Evolutionary conservation across 2,797 vertebrate genomes (phyloP).

Genomic region (Amphiprion clarkii): DNA sequence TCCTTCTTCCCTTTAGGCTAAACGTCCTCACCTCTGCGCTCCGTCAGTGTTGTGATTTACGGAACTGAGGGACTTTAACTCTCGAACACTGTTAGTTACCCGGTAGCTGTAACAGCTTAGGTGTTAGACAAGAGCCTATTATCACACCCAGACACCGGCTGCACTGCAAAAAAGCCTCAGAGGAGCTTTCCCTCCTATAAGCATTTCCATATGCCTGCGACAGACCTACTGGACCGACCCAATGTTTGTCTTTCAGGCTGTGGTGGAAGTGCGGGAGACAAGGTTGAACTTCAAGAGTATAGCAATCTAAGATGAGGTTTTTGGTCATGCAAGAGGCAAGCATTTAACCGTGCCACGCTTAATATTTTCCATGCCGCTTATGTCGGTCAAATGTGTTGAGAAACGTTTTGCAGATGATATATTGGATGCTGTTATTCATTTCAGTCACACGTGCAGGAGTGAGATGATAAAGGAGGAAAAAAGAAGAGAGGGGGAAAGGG

Average conservation of each 20-base stretch:
- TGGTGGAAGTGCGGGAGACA: conserved; percentile 75
- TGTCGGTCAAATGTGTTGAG: conserved; percentile 67
- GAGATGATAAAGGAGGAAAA: conserved; percentile 14
- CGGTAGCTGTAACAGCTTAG: conserved; percentile 71
- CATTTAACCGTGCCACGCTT: conserved; percentile 51
- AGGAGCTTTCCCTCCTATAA: conserved; percentile 79
- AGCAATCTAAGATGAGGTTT: conserved; percentile 66
- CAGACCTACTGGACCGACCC: conserved; percentile 68
- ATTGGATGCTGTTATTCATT: conserved; percentile 40
- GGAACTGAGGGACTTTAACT: conserved; percentile 43
- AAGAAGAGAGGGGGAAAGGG: neutral
- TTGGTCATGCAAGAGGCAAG: conserved; percentile 66
- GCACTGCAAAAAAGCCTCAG: conserved; percentile 67
- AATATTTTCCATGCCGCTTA: conserved; percentile 71
- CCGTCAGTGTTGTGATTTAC: conserved; percentile 57
- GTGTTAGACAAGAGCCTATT: conserved; percentile 83
- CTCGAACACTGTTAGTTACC: conserved; percentile 53
- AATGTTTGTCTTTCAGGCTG: conserved; percentile 81
- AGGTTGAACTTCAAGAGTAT: conserved; percentile 76
- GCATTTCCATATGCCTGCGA: conserved; percentile 82
- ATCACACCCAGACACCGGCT: conserved; percentile 80
- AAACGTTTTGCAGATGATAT: conserved; percentile 30
- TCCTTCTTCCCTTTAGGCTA: conserved; percentile 6
- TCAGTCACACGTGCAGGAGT: conserved; percentile 33
- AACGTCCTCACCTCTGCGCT: conserved; percentile 56